Evolutionary conservation across 64 coral and sea anemone species (phyloP).

Genomic region (Platygyra sinensis): DNA sequence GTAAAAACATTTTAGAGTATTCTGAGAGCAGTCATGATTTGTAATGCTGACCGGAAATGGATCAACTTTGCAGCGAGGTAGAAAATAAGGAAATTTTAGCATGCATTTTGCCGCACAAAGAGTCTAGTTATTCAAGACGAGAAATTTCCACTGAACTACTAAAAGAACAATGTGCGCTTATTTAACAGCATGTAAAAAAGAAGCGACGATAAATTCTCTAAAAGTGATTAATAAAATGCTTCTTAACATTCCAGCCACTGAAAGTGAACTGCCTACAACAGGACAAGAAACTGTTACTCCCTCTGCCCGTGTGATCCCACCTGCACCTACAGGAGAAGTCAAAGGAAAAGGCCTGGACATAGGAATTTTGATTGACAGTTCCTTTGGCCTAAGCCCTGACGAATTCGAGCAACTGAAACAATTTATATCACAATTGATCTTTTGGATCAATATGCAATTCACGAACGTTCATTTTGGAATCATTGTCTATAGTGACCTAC

Average conservation of each 20-base stretch:
- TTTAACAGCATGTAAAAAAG: too few relatives aligned
- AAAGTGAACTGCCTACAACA: too few relatives aligned
- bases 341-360: background rate
- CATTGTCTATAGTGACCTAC: slow-evolving; percentile 1
- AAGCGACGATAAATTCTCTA: too few relatives aligned
- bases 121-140: too few relatives aligned
- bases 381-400: background rate
- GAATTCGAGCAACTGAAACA: background rate
- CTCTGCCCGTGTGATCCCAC: background rate
- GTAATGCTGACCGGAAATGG: too few relatives aligned
- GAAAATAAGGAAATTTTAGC: background rate
- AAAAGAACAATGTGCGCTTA: too few relatives aligned
- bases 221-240: background rate
- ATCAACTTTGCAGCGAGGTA: background rate
- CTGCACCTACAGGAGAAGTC: background rate
- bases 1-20: too few relatives aligned
- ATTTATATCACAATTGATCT: slow-evolving; percentile 3
- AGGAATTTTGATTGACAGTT: slow-evolving; percentile 19
- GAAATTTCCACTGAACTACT: too few relatives aligned
- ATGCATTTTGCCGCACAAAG: too few relatives aligned
- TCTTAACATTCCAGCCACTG: background rate
- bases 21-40: too few relatives aligned
- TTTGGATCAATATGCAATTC: background rate
- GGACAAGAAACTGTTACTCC: background rate
- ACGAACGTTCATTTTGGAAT: background rate